Percentiles rank a stretch among this genome's conserved stretches.
Evolutionary conservation across 1,140 invertebrate species (phyloP).

Genomic region (Batillaria attramentaria): DNA sequence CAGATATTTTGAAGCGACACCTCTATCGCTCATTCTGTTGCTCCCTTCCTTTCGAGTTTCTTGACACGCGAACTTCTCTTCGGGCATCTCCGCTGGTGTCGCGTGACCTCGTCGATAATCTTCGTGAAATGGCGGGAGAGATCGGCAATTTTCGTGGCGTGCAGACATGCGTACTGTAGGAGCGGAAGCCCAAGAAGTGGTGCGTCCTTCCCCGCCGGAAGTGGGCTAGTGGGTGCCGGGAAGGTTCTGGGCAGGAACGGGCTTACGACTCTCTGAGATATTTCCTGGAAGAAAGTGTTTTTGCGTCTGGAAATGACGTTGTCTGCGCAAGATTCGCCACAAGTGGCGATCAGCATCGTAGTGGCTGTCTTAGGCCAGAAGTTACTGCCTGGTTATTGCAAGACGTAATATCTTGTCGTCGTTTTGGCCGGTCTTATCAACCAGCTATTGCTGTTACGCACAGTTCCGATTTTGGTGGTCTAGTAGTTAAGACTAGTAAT

Average conservation of each 20-base stretch:
- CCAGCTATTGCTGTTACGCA: too few species aligned
- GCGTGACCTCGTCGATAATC: constrained; percentile 20
- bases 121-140: constrained; percentile 28
- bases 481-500: too few species aligned
- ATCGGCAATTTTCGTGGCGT: constrained; percentile 23
- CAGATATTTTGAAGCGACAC: too few species aligned
- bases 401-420: too few species aligned
- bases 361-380: too few species aligned
- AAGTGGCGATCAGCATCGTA: too few species aligned
- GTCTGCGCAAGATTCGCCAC: too few species aligned
- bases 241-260: not conserved
- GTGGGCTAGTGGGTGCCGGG: not conserved
- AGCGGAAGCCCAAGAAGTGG: not conserved
- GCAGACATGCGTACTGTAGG: not conserved
- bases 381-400: too few species aligned
- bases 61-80: constrained; percentile 14
- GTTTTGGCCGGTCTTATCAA: too few species aligned
- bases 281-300: not conserved
- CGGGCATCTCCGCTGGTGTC: constrained; percentile 17
- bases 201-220: constrained; percentile 21
- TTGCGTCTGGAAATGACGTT: too few species aligned
- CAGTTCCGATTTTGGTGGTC: too few species aligned
- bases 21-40: not conserved
- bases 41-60: not conserved
- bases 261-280: not conserved